phyloP scores from a whole-genome alignment of 2,113 vertebrate genomes.

The Oreochromis tanganicae region DNA sequence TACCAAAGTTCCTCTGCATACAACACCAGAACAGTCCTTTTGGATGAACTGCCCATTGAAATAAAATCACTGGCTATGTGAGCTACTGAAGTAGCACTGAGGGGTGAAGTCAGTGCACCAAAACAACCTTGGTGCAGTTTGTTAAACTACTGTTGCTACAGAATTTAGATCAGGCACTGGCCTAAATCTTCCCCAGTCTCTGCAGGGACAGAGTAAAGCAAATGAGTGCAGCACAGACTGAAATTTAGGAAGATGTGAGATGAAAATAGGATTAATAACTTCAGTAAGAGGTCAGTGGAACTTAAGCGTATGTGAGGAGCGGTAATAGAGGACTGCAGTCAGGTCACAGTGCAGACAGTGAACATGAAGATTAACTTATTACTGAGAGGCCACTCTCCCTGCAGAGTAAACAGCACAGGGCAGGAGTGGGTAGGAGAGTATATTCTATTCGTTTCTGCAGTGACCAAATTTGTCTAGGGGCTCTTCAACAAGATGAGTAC shows the following conservation, averaged over 20 bases:
- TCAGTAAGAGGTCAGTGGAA: neutral
- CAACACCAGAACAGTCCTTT: neutral
- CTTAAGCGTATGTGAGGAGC: neutral
- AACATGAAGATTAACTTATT: conserved; percentile 24
- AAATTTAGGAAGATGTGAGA: conserved; percentile 5
- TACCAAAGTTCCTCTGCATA: neutral
- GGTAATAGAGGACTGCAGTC: neutral
- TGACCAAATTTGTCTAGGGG: neutral
- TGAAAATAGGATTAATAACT: conserved; percentile 31
- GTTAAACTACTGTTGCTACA: conserved; percentile 5
- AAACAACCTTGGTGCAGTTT: neutral
- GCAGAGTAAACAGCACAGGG: neutral
- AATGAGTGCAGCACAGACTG: conserved; percentile 19
- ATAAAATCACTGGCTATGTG: neutral
- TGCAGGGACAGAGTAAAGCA: conserved; percentile 12
- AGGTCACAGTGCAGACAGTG: conserved; percentile 12
- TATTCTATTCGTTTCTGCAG: neutral
- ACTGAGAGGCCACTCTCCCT: conserved; percentile 3
- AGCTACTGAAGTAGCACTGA: neutral
- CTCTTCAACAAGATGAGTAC: neutral
- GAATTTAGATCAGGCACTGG: conserved; percentile 46
- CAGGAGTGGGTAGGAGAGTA: neutral
- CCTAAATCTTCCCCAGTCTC: conserved; percentile 45
- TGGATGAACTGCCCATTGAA: neutral
- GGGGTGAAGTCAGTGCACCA: neutral